phyloP scores from a whole-genome alignment of 35 echinoderm and acorn worm genomes.

The Eucidaris tribuloides region DNA sequence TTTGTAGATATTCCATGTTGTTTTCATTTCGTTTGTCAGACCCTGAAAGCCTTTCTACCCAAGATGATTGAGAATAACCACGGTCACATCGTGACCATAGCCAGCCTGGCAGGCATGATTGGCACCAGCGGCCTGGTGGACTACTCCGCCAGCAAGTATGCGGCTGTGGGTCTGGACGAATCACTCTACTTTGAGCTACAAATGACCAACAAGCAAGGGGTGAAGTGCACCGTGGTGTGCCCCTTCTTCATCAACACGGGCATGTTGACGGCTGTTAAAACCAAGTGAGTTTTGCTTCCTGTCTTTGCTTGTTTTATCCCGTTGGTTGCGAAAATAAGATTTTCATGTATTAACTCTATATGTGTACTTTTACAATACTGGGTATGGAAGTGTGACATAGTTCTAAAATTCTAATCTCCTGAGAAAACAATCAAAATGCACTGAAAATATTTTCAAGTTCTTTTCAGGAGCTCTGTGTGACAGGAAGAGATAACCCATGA shows the following conservation, averaged over 20 bases:
- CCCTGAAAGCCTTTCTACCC: constrained; percentile 78
- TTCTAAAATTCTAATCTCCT: too few species aligned
- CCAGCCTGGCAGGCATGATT: constrained; percentile 68
- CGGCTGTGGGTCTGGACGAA: constrained; percentile 81
- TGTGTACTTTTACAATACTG: too few species aligned
- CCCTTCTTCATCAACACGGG: constrained; percentile 91
- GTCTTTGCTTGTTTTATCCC: too few species aligned
- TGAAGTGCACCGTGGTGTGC: constrained; percentile 77
- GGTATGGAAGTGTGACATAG: too few species aligned
- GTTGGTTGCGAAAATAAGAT: too few species aligned
- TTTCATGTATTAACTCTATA: too few species aligned
- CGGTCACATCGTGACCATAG: constrained; percentile 84
- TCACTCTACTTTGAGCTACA: constrained; percentile 56
- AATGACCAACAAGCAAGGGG: constrained; percentile 33
- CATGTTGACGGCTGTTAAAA: constrained; percentile 84
- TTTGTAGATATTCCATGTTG: neutral
- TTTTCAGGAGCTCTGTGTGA: too few species aligned
- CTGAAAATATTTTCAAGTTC: too few species aligned
- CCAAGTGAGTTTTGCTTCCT: constrained; percentile 60
- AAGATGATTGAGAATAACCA: constrained; percentile 75
- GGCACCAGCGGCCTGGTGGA: constrained; percentile 55
- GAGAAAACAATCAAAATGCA: too few species aligned
- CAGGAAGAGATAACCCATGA: too few species aligned
- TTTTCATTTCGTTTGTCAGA: constrained; percentile 30
- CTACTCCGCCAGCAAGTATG: constrained; percentile 88